Evolutionary conservation across 2,113 vertebrate genomes (phyloP).

Genomic region (Noturus placidus): DNA sequence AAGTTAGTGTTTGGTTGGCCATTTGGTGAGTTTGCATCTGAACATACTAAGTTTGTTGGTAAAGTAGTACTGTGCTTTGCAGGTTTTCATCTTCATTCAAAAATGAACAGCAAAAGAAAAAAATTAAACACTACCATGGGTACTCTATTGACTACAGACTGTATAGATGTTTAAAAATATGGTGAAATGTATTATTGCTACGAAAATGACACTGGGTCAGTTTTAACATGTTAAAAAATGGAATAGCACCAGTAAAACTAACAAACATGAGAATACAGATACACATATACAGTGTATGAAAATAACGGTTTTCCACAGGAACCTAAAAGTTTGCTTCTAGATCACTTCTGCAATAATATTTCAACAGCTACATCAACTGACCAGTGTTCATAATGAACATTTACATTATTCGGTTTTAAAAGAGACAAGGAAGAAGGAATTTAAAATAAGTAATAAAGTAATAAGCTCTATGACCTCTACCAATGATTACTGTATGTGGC

Average conservation of each 20-base stretch:
- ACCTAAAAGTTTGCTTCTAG: conserved; percentile 41
- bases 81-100: conserved; percentile 34
- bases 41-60: conserved; percentile 15
- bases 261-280: conserved; percentile 29
- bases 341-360: conserved; percentile 30
- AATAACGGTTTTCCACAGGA: conserved; percentile 45
- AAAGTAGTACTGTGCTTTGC: conserved; percentile 26
- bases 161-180: conserved; percentile 24
- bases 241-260: conserved; percentile 41
- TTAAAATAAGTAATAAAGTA: conserved; percentile 7
- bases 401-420: conserved; percentile 8
- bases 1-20: conserved; percentile 55
- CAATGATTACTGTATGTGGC: conserved; percentile 11
- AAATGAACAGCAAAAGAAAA: conserved; percentile 3
- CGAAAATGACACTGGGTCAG: conserved; percentile 47
- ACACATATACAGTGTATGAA: conserved; percentile 34
- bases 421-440: conserved; percentile 4
- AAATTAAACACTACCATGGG: neutral
- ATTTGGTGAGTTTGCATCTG: conserved; percentile 45
- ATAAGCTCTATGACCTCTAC: conserved; percentile 28
- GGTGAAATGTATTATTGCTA: conserved; percentile 54
- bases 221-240: conserved; percentile 19
- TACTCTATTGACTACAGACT: neutral
- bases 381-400: conserved; percentile 16
- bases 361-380: conserved; percentile 25